phyloP scores from a whole-genome alignment of 1,140 invertebrate genomes.

The Dreissena polymorpha region DNA sequence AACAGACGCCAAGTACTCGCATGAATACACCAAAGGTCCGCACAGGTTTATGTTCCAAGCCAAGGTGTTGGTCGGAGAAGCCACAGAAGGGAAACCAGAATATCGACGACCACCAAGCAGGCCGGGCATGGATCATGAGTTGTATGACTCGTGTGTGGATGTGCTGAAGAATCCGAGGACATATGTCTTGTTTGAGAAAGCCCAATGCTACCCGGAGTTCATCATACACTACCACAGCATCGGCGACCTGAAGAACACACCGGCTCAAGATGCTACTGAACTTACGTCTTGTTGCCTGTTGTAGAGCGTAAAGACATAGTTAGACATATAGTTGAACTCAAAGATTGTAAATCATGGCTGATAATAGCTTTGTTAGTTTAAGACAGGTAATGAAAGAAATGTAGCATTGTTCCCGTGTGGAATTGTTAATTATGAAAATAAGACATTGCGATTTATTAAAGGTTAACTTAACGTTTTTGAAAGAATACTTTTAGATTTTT shows the following conservation, averaged over 20 bases:
- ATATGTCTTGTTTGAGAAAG: constrained; percentile 70
- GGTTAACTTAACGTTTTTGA: too few relatives aligned
- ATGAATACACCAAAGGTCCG: constrained; percentile 58
- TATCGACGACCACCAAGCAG: constrained; percentile 65
- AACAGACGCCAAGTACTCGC: constrained; percentile 61
- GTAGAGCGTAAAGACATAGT: too few relatives aligned
- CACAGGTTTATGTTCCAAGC: constrained; percentile 66
- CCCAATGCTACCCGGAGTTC: constrained; percentile 74
- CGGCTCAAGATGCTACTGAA: too few relatives aligned
- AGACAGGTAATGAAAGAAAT: too few relatives aligned
- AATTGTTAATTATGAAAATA: too few relatives aligned
- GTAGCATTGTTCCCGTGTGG: too few relatives aligned
- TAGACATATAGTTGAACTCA: too few relatives aligned
- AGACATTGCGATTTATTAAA: too few relatives aligned
- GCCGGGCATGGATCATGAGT: constrained; percentile 46
- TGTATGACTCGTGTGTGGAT: constrained; percentile 74
- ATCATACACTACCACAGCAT: constrained; percentile 38
- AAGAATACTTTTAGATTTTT: too few relatives aligned
- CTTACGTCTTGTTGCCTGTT: too few relatives aligned
- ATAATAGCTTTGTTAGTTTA: too few relatives aligned
- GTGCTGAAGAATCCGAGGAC: constrained; percentile 62
- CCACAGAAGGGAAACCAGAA: constrained; percentile 50
- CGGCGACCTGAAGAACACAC: not conserved
- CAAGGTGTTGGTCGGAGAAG: constrained; percentile 68
- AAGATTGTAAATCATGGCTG: too few relatives aligned